Base-by-base conservation (phyloP, 2,888 invertebrate genomes). In the Lasioglossum calceatum region DNA sequence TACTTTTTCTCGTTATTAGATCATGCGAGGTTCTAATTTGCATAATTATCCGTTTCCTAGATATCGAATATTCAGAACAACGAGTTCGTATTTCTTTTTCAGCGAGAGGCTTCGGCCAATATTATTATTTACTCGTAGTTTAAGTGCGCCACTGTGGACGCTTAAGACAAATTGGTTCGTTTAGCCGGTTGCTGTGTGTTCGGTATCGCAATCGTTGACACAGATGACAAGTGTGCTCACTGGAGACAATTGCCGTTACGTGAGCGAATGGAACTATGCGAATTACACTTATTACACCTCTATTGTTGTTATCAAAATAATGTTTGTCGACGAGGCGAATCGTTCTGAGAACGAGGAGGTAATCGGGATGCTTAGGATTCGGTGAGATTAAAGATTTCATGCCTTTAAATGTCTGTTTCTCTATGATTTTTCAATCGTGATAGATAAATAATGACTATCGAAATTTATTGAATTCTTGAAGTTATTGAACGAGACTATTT, bases 191-290 rank as follows among this genome's bases (percentile, higher is more conserved):
- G 32, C n/a, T n/a, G 1, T 54, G 27, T 14, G 1, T 61, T 27
- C 27, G 5, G 36, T 32, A 32, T 27, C 5, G 12, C 67, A 61
- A 36, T 42, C 64, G 64, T 76, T n/a, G 42, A 76, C 58, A 23
- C 19, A 61, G 58, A 42, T 19, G 61, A 19, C 76, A 36, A 61
- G 77, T 36, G 74, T 73, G 19, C 50, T 50, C 32, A 16, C 19
- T 14, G 8, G 27, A 44, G 36, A 82, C 50, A 80, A 74, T 74
- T 27, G 10, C 27, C 36, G 16, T 80, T 80, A 72, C 71, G 71
- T 47, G 47, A 47, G 12, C 58, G 54, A 27, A 61, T 61, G 12
- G 27, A 27, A 27, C 61, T 4, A 27, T 8, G 27, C 27, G 61
- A 61, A 61, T 61, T 61, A 14, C 14, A 61, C 61, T 61, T 61